Base-by-base conservation (phyloP, 2,113 vertebrate genomes). In the Planiliza haematocheilus region DNA sequence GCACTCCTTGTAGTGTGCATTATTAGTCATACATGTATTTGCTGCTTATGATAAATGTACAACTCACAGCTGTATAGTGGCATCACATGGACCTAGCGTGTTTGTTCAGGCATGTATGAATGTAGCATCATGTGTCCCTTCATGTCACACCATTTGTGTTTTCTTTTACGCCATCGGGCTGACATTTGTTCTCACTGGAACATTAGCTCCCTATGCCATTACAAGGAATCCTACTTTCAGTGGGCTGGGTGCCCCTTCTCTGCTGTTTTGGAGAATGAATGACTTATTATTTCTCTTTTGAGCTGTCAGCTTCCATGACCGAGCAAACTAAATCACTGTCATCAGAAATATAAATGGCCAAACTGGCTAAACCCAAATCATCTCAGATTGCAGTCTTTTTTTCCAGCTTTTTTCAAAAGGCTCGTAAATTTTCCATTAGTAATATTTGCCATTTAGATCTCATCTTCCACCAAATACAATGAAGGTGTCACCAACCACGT, bases 11-110 rank as follows among this genome's bases (percentile, higher is more conserved):
- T 4, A 49, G 74, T 82, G 66, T 45, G 58, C 58, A 77, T 56
- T 56, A 56, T 70, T 30, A 79, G 55, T 53, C 65, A 30, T 49
- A 60, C 30, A 50, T 60, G 48, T 64, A 68, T 77, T 84, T 81
- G 63, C 82, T 51, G 58, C 70, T 67, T 64, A 77, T 85, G 79
- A 79, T 88, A 65, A 86, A 91, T 74, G 61, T 64, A 73, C 11
- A 17, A 42, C 56, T 84, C 62, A 55, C 78, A 49, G 68, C 55
- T 75, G 49, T 56, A 84, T 84, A 79, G 53, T 58, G 50, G 69
- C 70, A 65, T 74, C 37, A 70, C 4, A 17, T 57, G 36, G 8
- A 17, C 18, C 14, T 39, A 14, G 34, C 8, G 55, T 21, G 59
- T 7, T 9, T 10, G 10, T 63, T 66, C 4, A 66, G 63, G 74